Conservation (phyloP, 2,888 invertebrate genomes). For the Ganaspis brasiliensis region DNA sequence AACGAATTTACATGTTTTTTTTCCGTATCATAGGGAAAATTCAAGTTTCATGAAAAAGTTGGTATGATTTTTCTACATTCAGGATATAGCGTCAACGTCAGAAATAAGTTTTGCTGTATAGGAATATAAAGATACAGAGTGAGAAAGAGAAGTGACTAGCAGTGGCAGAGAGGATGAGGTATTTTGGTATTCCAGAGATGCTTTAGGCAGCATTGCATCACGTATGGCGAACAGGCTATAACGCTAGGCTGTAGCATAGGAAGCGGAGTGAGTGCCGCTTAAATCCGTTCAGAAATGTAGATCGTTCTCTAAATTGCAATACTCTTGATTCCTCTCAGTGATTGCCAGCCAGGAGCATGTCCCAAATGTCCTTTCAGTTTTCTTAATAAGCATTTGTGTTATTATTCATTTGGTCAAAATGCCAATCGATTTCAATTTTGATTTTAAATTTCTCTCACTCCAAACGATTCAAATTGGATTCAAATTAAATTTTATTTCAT, state of each 20-base stretch:
- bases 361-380: not conserved
- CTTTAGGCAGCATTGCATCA: slow-evolving; percentile 72
- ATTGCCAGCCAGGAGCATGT: not conserved
- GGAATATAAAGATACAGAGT: slow-evolving; percentile 58
- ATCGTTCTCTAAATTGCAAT: slow-evolving; percentile 26
- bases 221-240: slow-evolving; percentile 70
- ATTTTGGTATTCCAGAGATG: slow-evolving; percentile 73
- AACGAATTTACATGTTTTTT: no score
- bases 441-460: no score
- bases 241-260: slow-evolving; percentile 66
- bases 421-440: no score
- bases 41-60: not conserved
- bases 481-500: no score
- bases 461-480: no score
- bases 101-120: slow-evolving; percentile 71
- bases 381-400: not conserved
- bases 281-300: slow-evolving; percentile 23
- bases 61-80: slow-evolving; percentile 64
- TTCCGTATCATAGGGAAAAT: no score
- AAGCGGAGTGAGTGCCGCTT: slow-evolving; percentile 43
- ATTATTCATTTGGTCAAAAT: no score
- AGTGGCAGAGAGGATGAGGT: slow-evolving; percentile 54
- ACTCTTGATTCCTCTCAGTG: slow-evolving; percentile 6
- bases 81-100: slow-evolving; percentile 64
- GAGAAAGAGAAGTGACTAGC: slow-evolving; percentile 15